Base-by-base conservation (phyloP, 2,888 invertebrate species). In the Autographa pulchrina region DNA sequence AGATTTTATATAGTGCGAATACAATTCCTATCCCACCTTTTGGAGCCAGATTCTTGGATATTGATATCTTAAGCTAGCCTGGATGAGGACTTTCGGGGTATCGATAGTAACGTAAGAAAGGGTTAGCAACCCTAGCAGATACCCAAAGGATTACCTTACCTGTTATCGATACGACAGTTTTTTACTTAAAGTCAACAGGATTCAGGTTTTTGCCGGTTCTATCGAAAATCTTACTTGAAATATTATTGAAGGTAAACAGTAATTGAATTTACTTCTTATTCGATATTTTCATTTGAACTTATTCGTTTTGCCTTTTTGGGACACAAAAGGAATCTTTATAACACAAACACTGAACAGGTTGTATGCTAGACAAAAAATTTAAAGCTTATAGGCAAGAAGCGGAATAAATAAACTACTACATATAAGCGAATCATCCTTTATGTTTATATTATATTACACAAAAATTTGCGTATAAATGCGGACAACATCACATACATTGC, bases 141-240 rank as follows among this genome's bases (percentile, higher is more conserved):
- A 48, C 48, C 48, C 48, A n/a, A 48, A 48, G 48, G 48, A 48
- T 48, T 48, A 48, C n/a, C n/a, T 48, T 48, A 48, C 48, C 48
- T 48, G 48, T 48, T 48, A 48, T 43, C 43, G 16, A 16, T 14
- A 43, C 48, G 48, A 48, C 48, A 48, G n/a, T n/a, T 48, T 48
- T 48, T 48, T 48, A 48, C 48, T 48, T 48, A 48, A 48, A 48
- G 48, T 48, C 48, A 48, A 48, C 48, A n/a, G 48, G n/a, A n/a
- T 48, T n/a, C 14, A 48, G 14, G 48, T n/a, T n/a, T 48, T n/a
- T 48, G 48, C n/a, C n/a, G 48, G 48, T 48, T n/a, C 48, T 48
- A n/a, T 48, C 6, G 48, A 8, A 48, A 48, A 48, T 7, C n/a
- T 48, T 48, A n/a, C 48, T n/a, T n/a, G 48, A 48, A n/a, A 48